Percentiles rank a stretch among this genome's conserved stretches.
These are phyloP conservation scores for Luffia ferchaultella DNA, from an alignment of 2,888 invertebrate species.

Conservation along the genomic window DNA sequence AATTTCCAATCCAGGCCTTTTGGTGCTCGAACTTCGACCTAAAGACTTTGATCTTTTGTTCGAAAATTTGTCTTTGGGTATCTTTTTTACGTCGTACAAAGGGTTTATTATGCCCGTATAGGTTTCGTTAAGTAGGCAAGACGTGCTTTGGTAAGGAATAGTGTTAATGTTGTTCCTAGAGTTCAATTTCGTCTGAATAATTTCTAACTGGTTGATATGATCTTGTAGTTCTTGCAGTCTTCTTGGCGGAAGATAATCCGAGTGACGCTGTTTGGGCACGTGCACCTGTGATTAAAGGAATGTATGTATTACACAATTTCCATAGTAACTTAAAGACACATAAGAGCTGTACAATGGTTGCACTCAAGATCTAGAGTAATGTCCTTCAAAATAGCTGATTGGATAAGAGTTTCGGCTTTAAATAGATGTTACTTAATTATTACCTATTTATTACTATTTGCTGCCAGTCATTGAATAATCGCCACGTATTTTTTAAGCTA, in stretches of 20 bases:
- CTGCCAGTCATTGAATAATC: no score
- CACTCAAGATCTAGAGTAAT: no score
- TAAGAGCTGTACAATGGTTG: no score
- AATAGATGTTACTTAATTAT: no score
- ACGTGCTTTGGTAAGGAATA: neutral
- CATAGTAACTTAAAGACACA: no score
- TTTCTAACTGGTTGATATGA: constrained; percentile 20
- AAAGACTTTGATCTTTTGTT: constrained; percentile 51
- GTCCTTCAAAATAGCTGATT: no score
- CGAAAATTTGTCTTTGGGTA: constrained; percentile 42
- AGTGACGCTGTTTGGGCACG: constrained; percentile 26
- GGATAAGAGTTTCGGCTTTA: no score
- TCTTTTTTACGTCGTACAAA: constrained; percentile 40
- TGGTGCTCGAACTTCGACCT: constrained; percentile 40
- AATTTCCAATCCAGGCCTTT: constrained; percentile 32
- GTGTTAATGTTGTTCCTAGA: constrained; percentile 1
- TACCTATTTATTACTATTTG: no score
- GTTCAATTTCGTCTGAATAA: constrained; percentile 13
- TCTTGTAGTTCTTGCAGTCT: constrained; percentile 24
- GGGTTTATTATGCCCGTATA: constrained; percentile 54
- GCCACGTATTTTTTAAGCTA: no score
- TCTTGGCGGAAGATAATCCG: constrained; percentile 31
- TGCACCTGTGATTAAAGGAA: constrained; percentile 19
- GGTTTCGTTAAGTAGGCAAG: constrained; percentile 10
- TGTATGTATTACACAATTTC: no score